Evolutionary conservation across 2,113 vertebrate species (phyloP).

Genomic region (Aptenodytes patagonicus): DNA sequence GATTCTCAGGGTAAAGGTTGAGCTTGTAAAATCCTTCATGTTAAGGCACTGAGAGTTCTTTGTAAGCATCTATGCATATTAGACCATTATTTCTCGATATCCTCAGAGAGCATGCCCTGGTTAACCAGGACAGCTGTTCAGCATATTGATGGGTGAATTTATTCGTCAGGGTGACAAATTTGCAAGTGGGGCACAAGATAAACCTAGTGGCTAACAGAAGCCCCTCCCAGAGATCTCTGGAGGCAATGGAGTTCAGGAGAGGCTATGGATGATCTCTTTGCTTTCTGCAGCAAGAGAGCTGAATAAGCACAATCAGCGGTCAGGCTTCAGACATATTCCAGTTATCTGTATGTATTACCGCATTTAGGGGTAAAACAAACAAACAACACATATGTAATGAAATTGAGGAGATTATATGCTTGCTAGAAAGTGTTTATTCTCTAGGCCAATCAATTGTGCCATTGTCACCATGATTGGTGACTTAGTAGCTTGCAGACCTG

Average conservation of each 20-base stretch:
- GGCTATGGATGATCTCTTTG: background rate
- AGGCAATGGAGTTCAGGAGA: background rate
- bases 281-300: background rate
- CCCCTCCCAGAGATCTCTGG: background rate
- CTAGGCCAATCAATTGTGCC: background rate
- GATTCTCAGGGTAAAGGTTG: background rate
- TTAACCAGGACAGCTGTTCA: background rate
- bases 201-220: background rate
- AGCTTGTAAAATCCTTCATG: background rate
- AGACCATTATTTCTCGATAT: background rate
- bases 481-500: background rate
- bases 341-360: background rate
- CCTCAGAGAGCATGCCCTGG: background rate
- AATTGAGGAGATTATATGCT: background rate
- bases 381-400: background rate
- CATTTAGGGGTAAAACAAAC: background rate
- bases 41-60: background rate
- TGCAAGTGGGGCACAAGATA: accelerated
- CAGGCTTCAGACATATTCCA: background rate
- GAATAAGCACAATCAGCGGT: background rate
- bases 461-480: background rate
- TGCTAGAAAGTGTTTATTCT: background rate
- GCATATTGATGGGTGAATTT: background rate
- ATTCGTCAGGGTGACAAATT: background rate
- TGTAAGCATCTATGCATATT: background rate